These are phyloP conservation scores for Pitangus sulphuratus DNA, from an alignment of 2,797 vertebrate genomes.

Conservation along the genomic window DNA sequence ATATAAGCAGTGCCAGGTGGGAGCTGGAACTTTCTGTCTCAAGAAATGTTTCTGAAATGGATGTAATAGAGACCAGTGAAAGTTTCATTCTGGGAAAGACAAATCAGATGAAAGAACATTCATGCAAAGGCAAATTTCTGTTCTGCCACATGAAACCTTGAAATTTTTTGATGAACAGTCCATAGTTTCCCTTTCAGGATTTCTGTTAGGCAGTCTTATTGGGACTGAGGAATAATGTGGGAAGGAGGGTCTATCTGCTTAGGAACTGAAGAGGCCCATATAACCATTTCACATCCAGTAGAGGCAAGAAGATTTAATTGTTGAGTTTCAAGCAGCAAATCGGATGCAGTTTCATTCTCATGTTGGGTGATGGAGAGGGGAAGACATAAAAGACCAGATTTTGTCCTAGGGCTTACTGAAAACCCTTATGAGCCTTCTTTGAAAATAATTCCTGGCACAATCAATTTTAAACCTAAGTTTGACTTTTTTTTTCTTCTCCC, in stretches of 20 bases:
- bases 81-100: not conserved
- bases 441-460: constrained; percentile 69
- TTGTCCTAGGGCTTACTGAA: constrained; percentile 55
- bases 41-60: not conserved
- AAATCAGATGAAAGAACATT: not conserved
- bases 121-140: not conserved
- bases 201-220: not conserved
- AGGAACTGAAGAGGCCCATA: accelerated
- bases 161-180: accelerated
- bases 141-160: not conserved
- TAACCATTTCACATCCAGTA: not conserved
- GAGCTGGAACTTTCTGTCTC: not conserved
- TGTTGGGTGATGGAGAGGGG: not conserved
- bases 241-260: not conserved
- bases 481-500: constrained; percentile 62
- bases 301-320: not conserved
- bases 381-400: constrained; percentile 46
- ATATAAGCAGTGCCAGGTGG: not conserved
- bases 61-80: not conserved
- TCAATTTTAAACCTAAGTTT: constrained; percentile 61
- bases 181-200: not conserved
- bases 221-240: not conserved
- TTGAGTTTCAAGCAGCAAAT: not conserved
- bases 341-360: not conserved
- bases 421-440: constrained; percentile 54